phyloP scores from a whole-genome alignment of 1,140 invertebrate genomes.

The Dendrolimus punctatus region DNA sequence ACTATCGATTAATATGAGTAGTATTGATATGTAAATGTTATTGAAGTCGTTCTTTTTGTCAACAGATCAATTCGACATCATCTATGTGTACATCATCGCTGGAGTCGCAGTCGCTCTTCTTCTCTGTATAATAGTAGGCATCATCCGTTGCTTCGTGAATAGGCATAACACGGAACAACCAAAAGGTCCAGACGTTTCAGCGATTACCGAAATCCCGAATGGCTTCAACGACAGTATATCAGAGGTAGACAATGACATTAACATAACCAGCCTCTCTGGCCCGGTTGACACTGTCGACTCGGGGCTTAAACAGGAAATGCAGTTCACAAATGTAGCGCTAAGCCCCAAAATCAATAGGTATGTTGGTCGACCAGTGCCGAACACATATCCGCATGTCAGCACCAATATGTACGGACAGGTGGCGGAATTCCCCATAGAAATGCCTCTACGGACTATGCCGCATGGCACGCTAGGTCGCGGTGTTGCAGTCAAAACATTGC shows the following conservation, averaged over 20 bases:
- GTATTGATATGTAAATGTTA: neutral
- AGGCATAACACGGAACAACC: constrained; percentile 48
- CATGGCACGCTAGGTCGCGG: constrained; percentile 63
- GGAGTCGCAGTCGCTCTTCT: constrained; percentile 39
- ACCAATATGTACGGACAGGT: constrained; percentile 69
- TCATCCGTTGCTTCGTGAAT: constrained; percentile 46
- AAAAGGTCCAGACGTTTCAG: constrained; percentile 67
- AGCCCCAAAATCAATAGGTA: constrained; percentile 65
- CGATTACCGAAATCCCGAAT: constrained; percentile 67
- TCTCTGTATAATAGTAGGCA: constrained; percentile 41
- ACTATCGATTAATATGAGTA: too few species aligned
- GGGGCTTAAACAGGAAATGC: constrained; percentile 58
- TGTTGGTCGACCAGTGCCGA: constrained; percentile 61
- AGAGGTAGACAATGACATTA: constrained; percentile 69
- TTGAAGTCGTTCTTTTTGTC: constrained; percentile 15
- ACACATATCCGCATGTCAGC: constrained; percentile 64
- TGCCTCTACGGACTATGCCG: constrained; percentile 64
- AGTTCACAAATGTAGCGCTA: constrained; percentile 56
- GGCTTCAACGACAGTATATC: constrained; percentile 72
- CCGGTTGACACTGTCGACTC: constrained; percentile 63
- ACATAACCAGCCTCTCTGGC: constrained; percentile 62
- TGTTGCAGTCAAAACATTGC: constrained; percentile 58
- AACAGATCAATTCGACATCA: constrained; percentile 55
- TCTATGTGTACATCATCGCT: constrained; percentile 61
- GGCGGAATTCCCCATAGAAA: constrained; percentile 64